A percentile compares a stretch with the other conserved stretches of the same genome.
Evolutionary conservation across 2,888 invertebrate genomes (phyloP).

Genomic region (Drosophila paramelanica): DNA sequence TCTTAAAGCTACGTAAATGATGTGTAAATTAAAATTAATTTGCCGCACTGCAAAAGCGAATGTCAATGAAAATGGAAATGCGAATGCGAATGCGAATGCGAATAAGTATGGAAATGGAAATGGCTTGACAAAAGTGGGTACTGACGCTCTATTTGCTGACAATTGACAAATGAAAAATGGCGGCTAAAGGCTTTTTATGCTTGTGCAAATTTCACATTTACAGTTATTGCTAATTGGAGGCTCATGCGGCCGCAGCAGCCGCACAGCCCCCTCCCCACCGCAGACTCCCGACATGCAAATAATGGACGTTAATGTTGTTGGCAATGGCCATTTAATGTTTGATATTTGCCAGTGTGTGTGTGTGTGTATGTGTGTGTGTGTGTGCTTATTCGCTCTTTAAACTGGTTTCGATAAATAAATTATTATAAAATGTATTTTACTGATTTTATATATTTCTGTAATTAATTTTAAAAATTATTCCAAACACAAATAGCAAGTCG

Average conservation of each 20-base stretch:
- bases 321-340: constrained; percentile 78
- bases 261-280: not conserved
- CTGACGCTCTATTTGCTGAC: constrained; percentile 60
- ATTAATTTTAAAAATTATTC: constrained; percentile 84
- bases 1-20: constrained; percentile 54
- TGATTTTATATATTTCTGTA: constrained; percentile 82
- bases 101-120: constrained; percentile 12
- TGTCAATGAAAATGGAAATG: constrained; percentile 8
- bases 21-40: constrained; percentile 32
- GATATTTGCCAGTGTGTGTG: constrained; percentile 50
- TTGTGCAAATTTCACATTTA: constrained; percentile 80
- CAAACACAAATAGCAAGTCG: constrained; percentile 74
- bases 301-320: constrained; percentile 75
- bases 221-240: constrained; percentile 80
- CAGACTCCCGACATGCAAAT: constrained; percentile 45
- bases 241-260: constrained; percentile 69
- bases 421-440: constrained; percentile 84
- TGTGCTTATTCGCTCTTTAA: constrained; percentile 61
- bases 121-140: constrained; percentile 32
- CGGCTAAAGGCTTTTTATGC: constrained; percentile 70
- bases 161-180: constrained; percentile 78
- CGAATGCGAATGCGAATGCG: constrained; percentile 1
- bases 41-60: constrained; percentile 9
- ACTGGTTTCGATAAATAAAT: constrained; percentile 82
- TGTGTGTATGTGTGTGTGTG: constrained; percentile 14